These are phyloP conservation scores for Notamacropus eugenii DNA, from an alignment of 2,797 vertebrate genomes.

Conservation along the genomic window DNA sequence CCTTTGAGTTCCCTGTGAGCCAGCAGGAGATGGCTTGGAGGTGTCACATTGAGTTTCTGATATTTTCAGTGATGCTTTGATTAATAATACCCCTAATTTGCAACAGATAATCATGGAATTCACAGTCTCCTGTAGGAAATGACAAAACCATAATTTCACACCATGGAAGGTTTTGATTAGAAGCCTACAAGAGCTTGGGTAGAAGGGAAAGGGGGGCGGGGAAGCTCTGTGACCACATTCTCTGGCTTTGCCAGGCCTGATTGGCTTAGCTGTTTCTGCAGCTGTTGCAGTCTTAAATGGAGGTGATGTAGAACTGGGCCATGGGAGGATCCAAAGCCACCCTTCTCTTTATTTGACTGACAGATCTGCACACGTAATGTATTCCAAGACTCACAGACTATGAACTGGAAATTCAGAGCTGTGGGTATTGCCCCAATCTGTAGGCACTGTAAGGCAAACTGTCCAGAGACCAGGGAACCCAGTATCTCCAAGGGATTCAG, in stretches of 20 bases:
- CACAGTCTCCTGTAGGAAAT: constrained; percentile 6
- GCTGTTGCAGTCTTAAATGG: background rate
- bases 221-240: background rate
- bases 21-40: constrained; percentile 62
- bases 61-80: constrained; percentile 68
- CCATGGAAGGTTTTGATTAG: background rate
- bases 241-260: background rate
- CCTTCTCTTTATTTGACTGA: background rate
- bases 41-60: constrained; percentile 72
- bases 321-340: background rate
- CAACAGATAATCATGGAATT: constrained; percentile 57
- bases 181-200: background rate
- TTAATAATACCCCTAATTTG: constrained; percentile 71
- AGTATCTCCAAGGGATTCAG: background rate
- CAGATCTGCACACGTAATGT: background rate
- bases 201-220: background rate
- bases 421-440: background rate
- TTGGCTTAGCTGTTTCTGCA: background rate
- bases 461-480: background rate
- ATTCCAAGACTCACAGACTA: background rate
- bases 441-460: background rate
- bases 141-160: constrained; percentile 12
- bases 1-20: constrained; percentile 67
- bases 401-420: background rate
- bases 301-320: background rate